These are phyloP conservation scores for Seriola quinqueradiata DNA, from an alignment of 2,113 vertebrate genomes.

Conservation along the genomic window DNA sequence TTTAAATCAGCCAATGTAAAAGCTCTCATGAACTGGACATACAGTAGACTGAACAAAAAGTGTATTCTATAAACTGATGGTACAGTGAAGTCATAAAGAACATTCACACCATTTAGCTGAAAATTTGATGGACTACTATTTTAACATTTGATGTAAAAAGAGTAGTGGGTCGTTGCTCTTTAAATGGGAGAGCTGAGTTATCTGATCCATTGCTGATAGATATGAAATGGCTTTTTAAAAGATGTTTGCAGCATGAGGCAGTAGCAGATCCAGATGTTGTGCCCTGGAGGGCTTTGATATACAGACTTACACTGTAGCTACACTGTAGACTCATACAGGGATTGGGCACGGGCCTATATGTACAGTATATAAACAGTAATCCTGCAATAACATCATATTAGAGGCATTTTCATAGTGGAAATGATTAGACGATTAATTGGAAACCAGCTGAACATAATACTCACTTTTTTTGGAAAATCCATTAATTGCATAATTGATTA, in stretches of 20 bases:
- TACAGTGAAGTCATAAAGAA: not conserved
- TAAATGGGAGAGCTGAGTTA: slow-evolving; percentile 10
- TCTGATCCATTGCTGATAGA: not conserved
- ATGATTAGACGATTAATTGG: not conserved
- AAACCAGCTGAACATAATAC: not conserved
- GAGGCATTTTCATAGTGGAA: not conserved
- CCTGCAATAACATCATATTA: no score
- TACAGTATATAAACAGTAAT: not conserved
- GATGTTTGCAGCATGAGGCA: slow-evolving; percentile 8
- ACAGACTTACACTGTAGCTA: not conserved
- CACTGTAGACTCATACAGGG: not conserved
- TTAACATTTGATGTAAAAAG: not conserved
- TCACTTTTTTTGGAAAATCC: no score
- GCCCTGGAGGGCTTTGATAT: not conserved
- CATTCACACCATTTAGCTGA: not conserved
- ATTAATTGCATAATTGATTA: no score
- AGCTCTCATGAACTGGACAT: not conserved
- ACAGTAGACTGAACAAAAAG: not conserved
- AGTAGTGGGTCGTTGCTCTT: not conserved
- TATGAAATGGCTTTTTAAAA: slow-evolving; percentile 2
- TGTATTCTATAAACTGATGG: not conserved
- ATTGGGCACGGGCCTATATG: not conserved
- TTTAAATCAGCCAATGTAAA: not conserved
- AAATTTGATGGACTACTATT: not conserved
- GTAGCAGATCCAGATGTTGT: slow-evolving; percentile 38